A percentile compares a stretch with the other conserved stretches of the same genome.
phyloP scores from a whole-genome alignment of 2,888 invertebrate genomes.

The Caenorhabditis japonica region DNA sequence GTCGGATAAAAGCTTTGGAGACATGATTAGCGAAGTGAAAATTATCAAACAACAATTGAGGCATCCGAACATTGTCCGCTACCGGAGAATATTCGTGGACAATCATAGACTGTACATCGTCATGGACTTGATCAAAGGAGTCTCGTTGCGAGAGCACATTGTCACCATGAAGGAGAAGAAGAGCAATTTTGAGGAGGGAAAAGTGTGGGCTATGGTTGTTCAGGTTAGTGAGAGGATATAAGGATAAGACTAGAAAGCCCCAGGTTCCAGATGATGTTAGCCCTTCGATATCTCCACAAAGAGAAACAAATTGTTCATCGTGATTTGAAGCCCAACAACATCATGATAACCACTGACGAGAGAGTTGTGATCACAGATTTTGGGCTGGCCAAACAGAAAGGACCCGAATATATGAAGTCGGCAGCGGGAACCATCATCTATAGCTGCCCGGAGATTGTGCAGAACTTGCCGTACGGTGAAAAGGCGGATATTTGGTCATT shows the following conservation, averaged over 20 bases:
- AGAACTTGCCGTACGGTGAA: conserved; percentile 75
- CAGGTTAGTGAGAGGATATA: conserved; percentile 73
- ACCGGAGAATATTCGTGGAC: conserved; percentile 79
- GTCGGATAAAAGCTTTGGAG: conserved; percentile 78
- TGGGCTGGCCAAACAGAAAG: conserved; percentile 79
- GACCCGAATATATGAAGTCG: conserved; percentile 79
- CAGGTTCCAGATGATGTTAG: conserved; percentile 78
- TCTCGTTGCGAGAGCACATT: conserved; percentile 78
- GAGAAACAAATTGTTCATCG: conserved; percentile 78
- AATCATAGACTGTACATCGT: conserved; percentile 79
- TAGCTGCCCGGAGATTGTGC: conserved; percentile 77
- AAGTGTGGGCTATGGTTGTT: conserved; percentile 79
- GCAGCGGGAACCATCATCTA: conserved; percentile 79
- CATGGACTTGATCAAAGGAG: conserved; percentile 80
- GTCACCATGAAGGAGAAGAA: conserved; percentile 79
- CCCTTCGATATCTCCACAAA: conserved; percentile 79
- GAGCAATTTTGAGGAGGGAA: conserved; percentile 77
- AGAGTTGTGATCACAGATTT: conserved; percentile 78
- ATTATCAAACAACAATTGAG: conserved; percentile 79
- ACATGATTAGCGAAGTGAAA: conserved; percentile 79
- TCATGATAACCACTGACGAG: conserved; percentile 67
- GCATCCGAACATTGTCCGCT: conserved; percentile 79
- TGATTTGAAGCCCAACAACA: conserved; percentile 70
- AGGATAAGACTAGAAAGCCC: neutral
- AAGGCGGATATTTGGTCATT: conserved; percentile 80